A percentile compares a stretch with the other conserved stretches of the same genome.
phyloP scores from a whole-genome alignment of 2,888 invertebrate genomes.

The Sipha maydis region DNA sequence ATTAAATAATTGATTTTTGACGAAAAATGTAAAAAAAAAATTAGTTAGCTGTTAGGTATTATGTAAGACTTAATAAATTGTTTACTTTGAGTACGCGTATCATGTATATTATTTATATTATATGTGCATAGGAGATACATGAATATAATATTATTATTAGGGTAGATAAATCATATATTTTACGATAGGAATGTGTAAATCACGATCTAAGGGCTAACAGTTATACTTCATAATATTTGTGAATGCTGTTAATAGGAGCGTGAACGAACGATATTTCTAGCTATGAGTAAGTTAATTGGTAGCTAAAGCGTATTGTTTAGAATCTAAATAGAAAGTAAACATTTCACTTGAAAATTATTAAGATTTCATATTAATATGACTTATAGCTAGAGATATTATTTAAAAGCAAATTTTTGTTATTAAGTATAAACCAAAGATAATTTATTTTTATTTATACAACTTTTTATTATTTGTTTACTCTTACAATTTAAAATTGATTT shows the following conservation, averaged over 20 bases:
- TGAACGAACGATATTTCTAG: background rate
- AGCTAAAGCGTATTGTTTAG: background rate
- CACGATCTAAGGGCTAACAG: background rate
- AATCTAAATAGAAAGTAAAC: background rate
- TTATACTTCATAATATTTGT: background rate
- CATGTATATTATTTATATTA: background rate
- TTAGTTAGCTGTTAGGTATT: background rate
- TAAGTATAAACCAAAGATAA: conserved; percentile 53
- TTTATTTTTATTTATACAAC: conserved; percentile 41
- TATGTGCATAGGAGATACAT: background rate
- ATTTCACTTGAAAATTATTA: background rate
- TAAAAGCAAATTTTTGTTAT: background rate
- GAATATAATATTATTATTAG: background rate
- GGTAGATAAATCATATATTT: conserved; percentile 25
- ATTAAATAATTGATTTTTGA: background rate
- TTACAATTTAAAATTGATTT: background rate
- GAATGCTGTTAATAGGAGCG: background rate
- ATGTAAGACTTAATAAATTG: conserved; percentile 55
- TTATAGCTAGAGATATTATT: background rate
- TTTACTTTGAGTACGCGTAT: background rate
- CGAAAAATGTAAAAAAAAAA: background rate
- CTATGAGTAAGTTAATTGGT: background rate
- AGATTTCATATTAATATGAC: background rate
- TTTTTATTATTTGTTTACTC: background rate
- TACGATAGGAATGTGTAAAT: background rate